Evolutionary conservation across 1,140 invertebrate genomes (phyloP), one percentile per base, ranked within the genome.

Genomic region (Callitettix versicolor): DNA sequence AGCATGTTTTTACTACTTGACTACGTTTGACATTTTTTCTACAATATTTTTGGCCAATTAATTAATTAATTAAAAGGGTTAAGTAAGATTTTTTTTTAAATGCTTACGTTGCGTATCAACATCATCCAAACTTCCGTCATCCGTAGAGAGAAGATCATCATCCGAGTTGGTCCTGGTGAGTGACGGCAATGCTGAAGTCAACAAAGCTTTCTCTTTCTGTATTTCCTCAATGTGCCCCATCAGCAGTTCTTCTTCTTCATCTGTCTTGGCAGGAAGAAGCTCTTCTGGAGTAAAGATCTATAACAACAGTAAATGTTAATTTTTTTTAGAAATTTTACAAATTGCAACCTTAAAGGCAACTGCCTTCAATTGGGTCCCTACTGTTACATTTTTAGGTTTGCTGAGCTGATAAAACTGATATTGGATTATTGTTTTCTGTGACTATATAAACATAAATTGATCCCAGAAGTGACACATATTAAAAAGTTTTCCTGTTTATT

Each of bases 111-210:
- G 55, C 12, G 58, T 57, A 36, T 64, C 78, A 62, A 67, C 65
- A 53, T 73, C 71, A 58, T 88, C 86, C 52, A 82, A 73, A 60
- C 67, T 70, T 4, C 69, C 71, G 58, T 70, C 69, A 68, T 85
- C 82, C 1, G 81, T 83, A 49, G 85, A 77, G 57, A 90, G 75
- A 60, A 84, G 69, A 65, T 92, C 89, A 65, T 91, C 88, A 70
- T 92, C 89, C 3, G 87, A 90, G 47, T 85, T 86, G 15, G 85
- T 81, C 56, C 87, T 74, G 4, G 81, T 80, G 44, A 92, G 72
- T 57, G 83, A 82, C 0, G 88, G 87, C 59, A 92, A 71, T 41
- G 84, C 82, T 36, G 80, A 84, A 1, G 88, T 91, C 41, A 93
- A 71, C 50, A 87, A 76, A 53, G 84, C 84, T 67, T 91, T 92